A percentile compares a stretch with the other conserved stretches of the same genome.
Evolutionary conservation across 2,888 invertebrate genomes (phyloP).

Genomic region (Hesperia comma): DNA sequence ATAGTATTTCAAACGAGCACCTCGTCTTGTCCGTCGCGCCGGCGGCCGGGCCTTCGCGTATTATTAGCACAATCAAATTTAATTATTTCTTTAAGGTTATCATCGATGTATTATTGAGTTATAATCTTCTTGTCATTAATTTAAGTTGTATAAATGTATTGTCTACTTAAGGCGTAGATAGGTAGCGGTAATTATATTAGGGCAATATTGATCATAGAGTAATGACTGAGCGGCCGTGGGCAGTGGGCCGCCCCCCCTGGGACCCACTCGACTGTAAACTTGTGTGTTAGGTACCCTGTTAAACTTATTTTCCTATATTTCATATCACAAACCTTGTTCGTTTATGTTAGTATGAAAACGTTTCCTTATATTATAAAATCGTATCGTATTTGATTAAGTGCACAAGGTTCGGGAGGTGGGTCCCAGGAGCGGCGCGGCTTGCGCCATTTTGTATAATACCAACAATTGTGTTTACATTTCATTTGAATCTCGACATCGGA

Average conservation of each 20-base stretch:
- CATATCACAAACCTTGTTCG: background rate
- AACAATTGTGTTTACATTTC: slow-evolving; percentile 73
- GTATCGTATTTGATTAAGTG: background rate
- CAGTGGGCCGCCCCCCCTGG: background rate
- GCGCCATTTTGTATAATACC: slow-evolving; percentile 70
- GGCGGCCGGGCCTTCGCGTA: slow-evolving; percentile 56
- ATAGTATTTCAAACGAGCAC: background rate
- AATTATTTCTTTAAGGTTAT: slow-evolving; percentile 61
- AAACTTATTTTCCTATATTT: background rate
- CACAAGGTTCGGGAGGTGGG: slow-evolving; percentile 5
- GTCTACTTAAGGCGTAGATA: slow-evolving; percentile 81
- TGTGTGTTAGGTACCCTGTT: background rate
- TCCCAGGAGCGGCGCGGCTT: slow-evolving; percentile 14
- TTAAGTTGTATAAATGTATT: slow-evolving; percentile 83
- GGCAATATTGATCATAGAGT: slow-evolving; percentile 72
- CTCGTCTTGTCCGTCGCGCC: background rate
- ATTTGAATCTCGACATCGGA: slow-evolving; percentile 82
- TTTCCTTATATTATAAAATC: background rate
- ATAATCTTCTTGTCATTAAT: slow-evolving; percentile 82
- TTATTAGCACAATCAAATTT: slow-evolving; percentile 80
- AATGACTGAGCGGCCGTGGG: slow-evolving; percentile 46
- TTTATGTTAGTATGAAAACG: background rate
- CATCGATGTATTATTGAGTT: slow-evolving; percentile 70
- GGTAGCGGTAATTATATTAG: slow-evolving; percentile 80
- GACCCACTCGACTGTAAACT: background rate